A percentile compares a stretch with the other conserved stretches of the same genome.
These are phyloP conservation scores for Catotricha subobsoleta DNA, from an alignment of 2,888 invertebrate genomes.

Conservation along the genomic window DNA sequence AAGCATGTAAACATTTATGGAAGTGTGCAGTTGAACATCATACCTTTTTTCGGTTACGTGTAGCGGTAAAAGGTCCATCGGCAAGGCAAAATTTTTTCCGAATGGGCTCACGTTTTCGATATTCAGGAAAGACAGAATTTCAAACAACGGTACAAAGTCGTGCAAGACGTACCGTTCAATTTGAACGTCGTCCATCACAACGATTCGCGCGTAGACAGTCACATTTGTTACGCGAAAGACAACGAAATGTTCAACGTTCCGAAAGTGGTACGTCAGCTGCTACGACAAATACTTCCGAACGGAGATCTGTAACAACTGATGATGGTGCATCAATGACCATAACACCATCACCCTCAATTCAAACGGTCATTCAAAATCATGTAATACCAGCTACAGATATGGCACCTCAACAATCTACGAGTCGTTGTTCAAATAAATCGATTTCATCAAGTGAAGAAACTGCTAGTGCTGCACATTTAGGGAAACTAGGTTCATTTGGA, in stretches of 20 bases:
- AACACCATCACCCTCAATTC: constrained; percentile 26
- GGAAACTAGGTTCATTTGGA: constrained; percentile 30
- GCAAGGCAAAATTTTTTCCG: constrained; percentile 92
- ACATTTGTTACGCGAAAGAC: constrained; percentile 66
- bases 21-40: constrained; percentile 99
- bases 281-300: constrained; percentile 14
- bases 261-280: constrained; percentile 21
- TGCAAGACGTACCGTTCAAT: constrained; percentile 82
- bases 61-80: constrained; percentile 72
- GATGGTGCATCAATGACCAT: constrained; percentile 14
- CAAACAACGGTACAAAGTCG: constrained; percentile 85
- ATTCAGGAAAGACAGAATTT: constrained; percentile 92
- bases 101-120: constrained; percentile 89
- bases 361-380: constrained; percentile 26
- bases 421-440: constrained; percentile 29
- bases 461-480: constrained; percentile 16
- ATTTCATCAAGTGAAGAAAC: constrained; percentile 29
- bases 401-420: constrained; percentile 14
- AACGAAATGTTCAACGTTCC: constrained; percentile 18
- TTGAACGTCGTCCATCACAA: constrained; percentile 93
- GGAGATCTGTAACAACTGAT: constrained; percentile 11
- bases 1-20: constrained; percentile 99
- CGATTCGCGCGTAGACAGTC: constrained; percentile 86
- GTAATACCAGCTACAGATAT: constrained; percentile 1
- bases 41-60: constrained; percentile 72